Evolutionary conservation across 2,797 vertebrate species (phyloP), one percentile per base, ranked within the genome.

Genomic region (Oryzias sinensis): DNA sequence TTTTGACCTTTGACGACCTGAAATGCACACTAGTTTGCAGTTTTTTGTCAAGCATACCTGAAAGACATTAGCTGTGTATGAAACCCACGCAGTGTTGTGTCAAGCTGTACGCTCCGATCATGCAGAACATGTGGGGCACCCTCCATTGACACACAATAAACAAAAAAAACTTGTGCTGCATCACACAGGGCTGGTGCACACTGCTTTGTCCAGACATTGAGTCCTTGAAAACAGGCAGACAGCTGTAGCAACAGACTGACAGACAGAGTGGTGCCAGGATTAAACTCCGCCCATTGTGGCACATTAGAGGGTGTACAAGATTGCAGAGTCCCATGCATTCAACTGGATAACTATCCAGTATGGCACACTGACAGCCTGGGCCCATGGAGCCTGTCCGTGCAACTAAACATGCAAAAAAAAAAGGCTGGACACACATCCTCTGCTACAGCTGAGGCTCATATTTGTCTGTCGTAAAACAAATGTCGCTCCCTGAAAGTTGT

Each of bases 181-280:
- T 64, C 67, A 54, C 8, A 40, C 49, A 65, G 40, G 59, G 49
- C 61, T 48, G 43, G 68, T 43, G 67, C 53, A 54, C 69, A 51
- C 49, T 48, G 41, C 51, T 40, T 24, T 64, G 72, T 72, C 59
- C 59, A 71, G 70, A 70, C 68, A 63, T 20, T 43, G 52, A 54
- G 65, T 65, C 62, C 66, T 74, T 2, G 14, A 59, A 66, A 74
- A 82, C 64, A 43, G 40, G 65, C 58, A 59, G 65, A 70, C 75
- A 73, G 65, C 70, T 72, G 74, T 40, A 77, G 29, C 59, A 75
- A 76, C 74, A 81, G 66, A 70, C 70, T 43, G 66, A 75, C 68
- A 68, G 78, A 82, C 63, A 68, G 57, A 74, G 46, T 49, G 72
- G 77, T 81, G 80, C 72, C 78, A 69, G 63, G 40, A 54, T 63